Conservation (phyloP, 2,888 invertebrate species). For the Rhagium mordax region DNA sequence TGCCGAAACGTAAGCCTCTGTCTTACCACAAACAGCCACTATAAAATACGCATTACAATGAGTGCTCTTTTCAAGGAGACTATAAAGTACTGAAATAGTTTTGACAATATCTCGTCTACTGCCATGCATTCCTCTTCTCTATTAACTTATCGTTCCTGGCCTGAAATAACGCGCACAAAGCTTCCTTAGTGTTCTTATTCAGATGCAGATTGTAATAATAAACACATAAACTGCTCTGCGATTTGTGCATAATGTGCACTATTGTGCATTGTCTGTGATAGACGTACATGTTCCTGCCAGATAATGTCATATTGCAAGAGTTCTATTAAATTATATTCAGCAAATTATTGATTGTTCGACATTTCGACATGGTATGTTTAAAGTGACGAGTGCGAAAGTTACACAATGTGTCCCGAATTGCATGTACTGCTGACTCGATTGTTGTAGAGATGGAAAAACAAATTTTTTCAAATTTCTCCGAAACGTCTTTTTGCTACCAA, state of each 20-base stretch:
- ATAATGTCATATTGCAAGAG: constrained; percentile 8
- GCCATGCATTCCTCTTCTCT: background rate
- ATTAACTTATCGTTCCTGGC: background rate
- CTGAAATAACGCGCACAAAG: background rate
- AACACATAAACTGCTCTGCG: background rate
- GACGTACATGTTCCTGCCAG: background rate
- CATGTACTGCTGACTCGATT: too few relatives aligned
- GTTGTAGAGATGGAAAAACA: too few relatives aligned
- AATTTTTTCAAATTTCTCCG: too few relatives aligned
- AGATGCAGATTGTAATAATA: background rate
- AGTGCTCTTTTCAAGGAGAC: too few relatives aligned
- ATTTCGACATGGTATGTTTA: background rate
- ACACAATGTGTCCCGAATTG: too few relatives aligned
- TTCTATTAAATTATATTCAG: background rate
- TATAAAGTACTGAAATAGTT: too few relatives aligned
- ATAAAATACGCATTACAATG: too few relatives aligned
- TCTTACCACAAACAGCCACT: too few relatives aligned
- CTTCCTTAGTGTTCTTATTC: background rate
- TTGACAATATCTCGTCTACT: too few relatives aligned
- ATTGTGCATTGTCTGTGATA: constrained; percentile 3
- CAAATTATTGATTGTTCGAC: background rate
- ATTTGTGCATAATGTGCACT: background rate
- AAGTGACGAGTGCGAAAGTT: background rate
- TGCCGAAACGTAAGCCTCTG: too few relatives aligned
- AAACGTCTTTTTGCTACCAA: too few relatives aligned